These are phyloP conservation scores for Coracopsis vasa DNA, from an alignment of 2,113 vertebrate genomes.

Conservation along the genomic window DNA sequence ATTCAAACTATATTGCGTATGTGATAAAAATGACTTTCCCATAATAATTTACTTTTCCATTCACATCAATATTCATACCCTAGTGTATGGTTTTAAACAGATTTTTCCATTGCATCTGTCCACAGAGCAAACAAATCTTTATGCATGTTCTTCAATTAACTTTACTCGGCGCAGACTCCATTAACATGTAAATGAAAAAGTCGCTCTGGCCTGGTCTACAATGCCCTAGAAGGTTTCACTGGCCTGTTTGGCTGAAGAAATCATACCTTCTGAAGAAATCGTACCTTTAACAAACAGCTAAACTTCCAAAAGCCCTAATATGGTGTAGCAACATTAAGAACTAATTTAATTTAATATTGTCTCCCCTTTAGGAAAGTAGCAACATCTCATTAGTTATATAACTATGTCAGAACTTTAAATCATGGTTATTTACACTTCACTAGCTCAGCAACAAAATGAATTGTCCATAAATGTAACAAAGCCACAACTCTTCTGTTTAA, in stretches of 20 bases:
- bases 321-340: neutral
- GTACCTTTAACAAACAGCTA: neutral
- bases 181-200: slow-evolving; percentile 67
- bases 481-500: neutral
- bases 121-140: slow-evolving; percentile 62
- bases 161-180: slow-evolving; percentile 25
- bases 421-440: neutral
- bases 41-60: slow-evolving; percentile 42
- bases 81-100: slow-evolving; percentile 29
- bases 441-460: neutral
- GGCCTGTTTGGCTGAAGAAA: neutral
- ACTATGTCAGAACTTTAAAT: neutral
- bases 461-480: neutral
- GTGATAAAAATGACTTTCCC: slow-evolving; percentile 38
- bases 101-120: slow-evolving; percentile 51
- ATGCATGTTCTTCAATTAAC: slow-evolving; percentile 61
- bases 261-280: neutral
- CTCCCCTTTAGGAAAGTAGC: neutral
- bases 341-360: neutral
- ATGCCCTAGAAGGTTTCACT: slow-evolving; percentile 6
- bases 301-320: neutral
- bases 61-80: slow-evolving; percentile 57
- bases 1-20: neutral
- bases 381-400: neutral
- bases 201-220: neutral